Evolutionary conservation across 2,797 vertebrate genomes (phyloP).

Genomic region (Graptemys geographica): DNA sequence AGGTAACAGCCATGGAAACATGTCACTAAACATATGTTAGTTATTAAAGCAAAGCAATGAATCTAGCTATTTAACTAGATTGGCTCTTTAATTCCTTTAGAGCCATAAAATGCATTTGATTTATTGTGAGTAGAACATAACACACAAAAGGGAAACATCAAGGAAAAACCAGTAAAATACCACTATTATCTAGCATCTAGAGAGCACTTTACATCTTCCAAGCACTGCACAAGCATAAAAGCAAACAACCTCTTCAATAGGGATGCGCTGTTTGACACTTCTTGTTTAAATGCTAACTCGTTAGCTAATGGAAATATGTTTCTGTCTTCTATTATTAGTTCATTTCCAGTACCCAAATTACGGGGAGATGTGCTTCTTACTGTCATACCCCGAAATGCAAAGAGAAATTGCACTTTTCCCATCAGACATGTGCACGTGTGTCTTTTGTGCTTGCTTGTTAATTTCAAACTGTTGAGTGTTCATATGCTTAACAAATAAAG

Average conservation of each 20-base stretch:
- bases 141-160: neutral
- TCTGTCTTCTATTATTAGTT: slow-evolving; percentile 7
- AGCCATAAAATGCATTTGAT: neutral
- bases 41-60: neutral
- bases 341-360: slow-evolving; percentile 12
- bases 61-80: neutral
- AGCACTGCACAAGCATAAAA: slow-evolving; percentile 8
- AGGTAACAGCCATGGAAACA: neutral
- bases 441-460: neutral
- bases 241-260: slow-evolving; percentile 18
- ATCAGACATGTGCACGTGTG: slow-evolving; percentile 6
- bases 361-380: neutral
- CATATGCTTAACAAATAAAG: slow-evolving; percentile 26
- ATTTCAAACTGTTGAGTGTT: neutral
- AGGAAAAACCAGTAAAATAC: neutral
- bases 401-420: slow-evolving; percentile 9
- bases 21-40: neutral
- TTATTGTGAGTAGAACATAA: neutral
- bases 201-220: slow-evolving; percentile 13
- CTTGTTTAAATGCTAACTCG: slow-evolving; percentile 51
- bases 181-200: neutral
- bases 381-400: slow-evolving; percentile 11
- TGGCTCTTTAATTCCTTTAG: neutral
- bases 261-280: slow-evolving; percentile 24
- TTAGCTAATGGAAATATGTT: slow-evolving; percentile 31